Base-by-base conservation (phyloP, 1,140 invertebrate genomes). In the Arctopsyche grandis region DNA sequence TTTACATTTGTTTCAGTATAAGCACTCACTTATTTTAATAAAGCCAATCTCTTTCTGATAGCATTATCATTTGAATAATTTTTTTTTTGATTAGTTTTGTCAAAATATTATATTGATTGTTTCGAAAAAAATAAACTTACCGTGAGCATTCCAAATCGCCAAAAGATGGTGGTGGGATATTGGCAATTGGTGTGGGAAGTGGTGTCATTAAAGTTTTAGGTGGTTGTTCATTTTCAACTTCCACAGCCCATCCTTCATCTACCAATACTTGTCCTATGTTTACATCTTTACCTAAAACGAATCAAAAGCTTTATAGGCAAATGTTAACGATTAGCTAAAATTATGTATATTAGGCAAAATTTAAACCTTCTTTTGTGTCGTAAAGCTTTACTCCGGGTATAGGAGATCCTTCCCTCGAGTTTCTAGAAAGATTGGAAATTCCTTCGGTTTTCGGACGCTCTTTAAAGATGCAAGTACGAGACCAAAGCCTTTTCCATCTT, bases 391-490 rank as follows among this genome's bases (percentile, higher is more conserved):
- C 89, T 21, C 91, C 91, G 21, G 91, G 91, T 71, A 92, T 86
- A 10, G 91, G 91, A 29, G 89, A 91, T 71, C 90, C 90, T 82
- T 91, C 90, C 9, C 91, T 86, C 22, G 88, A 88, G 5, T 88
- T 84, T n/a, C 86, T 81, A 48, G 83, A n/a, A 7, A 22, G 19
- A 21, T 10, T 78, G 12, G 81, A 83, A 66, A 83, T 81, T 63
- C 84, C 81, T 9, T 74, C 66, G 9, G 44, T 78, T 70, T 86
- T 78, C 21, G 84, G 81, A 0, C 90, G 89, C 63, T 91, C 89
- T 82, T 91, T 91, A 83, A 93, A 94, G 0, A 90, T 89, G 22
- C 91, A 91, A 9, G 94, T 91, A 78, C 90, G 90, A 0, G 93
- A 93, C 22, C 91, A 88, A 0, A 96, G 83, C 12, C 91, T 86